Percentiles rank a stretch among this genome's conserved stretches.
Evolutionary conservation across 1,140 invertebrate species (phyloP).

Genomic region (Drosophila micromelanica): DNA sequence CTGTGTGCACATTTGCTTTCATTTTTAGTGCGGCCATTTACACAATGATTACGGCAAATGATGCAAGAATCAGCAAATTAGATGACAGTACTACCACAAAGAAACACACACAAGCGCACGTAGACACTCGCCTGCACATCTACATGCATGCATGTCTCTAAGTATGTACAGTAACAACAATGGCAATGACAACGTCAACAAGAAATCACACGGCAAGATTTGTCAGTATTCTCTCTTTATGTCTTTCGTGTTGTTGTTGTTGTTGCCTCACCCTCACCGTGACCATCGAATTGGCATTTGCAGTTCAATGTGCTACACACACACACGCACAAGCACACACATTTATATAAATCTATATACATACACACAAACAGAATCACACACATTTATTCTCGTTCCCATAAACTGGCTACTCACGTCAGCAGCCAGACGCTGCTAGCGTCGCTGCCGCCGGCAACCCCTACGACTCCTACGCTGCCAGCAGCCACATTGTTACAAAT

Average conservation of each 20-base stretch:
- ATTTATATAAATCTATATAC: constrained; percentile 12
- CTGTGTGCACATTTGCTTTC: constrained; percentile 57
- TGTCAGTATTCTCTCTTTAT: constrained; percentile 17
- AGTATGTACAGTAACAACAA: constrained; percentile 14
- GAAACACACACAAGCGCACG: constrained; percentile 5
- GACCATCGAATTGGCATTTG: constrained; percentile 81
- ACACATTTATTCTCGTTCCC: constrained; percentile 38
- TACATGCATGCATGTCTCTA: neutral
- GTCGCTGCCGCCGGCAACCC: constrained; percentile 76
- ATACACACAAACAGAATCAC: constrained; percentile 6
- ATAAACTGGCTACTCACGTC: constrained; percentile 63
- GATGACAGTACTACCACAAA: constrained; percentile 47
- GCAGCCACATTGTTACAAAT: constrained; percentile 38
- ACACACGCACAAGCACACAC: constrained; percentile 32
- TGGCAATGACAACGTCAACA: constrained; percentile 66
- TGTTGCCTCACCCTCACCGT: constrained; percentile 68
- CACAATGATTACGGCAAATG: constrained; percentile 77
- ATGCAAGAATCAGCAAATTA: constrained; percentile 75
- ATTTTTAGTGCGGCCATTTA: constrained; percentile 67
- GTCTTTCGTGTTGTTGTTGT: constrained; percentile 18
- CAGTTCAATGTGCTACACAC: constrained; percentile 76
- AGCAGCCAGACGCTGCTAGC: constrained; percentile 70
- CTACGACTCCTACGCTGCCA: constrained; percentile 59
- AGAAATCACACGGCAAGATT: constrained; percentile 66
- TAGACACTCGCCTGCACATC: constrained; percentile 13